phyloP scores from a whole-genome alignment of 2,888 invertebrate species.

The Abscondita cerata region DNA sequence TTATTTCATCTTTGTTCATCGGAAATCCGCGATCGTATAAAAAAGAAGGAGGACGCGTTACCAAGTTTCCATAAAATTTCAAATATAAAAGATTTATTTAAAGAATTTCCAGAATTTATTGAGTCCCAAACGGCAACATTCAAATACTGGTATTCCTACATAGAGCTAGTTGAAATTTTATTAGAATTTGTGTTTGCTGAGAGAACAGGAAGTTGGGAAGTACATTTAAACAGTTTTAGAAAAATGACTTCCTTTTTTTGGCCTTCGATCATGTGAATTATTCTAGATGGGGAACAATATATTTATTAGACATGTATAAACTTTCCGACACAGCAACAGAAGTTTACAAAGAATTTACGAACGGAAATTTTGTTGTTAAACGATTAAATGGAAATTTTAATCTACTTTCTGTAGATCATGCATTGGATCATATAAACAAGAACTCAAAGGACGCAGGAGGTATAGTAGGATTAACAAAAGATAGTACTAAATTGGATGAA shows the following conservation, averaged over 20 bases:
- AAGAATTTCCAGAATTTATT: constrained; percentile 17
- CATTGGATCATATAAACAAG: constrained; percentile 15
- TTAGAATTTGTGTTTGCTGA: constrained; percentile 24
- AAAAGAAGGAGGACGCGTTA: background rate
- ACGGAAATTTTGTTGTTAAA: constrained; percentile 30
- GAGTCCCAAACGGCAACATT: background rate
- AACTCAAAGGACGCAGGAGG: background rate
- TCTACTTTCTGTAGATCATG: constrained; percentile 24
- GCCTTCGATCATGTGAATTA: constrained; percentile 4
- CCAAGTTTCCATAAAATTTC: constrained; percentile 6
- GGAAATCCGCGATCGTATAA: background rate
- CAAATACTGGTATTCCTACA: background rate
- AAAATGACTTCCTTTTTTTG: constrained; percentile 35
- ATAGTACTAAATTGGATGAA: constrained; percentile 29
- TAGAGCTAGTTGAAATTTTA: background rate
- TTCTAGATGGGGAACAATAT: background rate
- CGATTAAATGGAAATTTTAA: background rate
- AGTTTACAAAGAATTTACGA: constrained; percentile 25
- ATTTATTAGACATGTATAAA: constrained; percentile 22
- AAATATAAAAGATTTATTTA: constrained; percentile 3
- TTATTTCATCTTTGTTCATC: background rate
- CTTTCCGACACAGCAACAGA: constrained; percentile 19
- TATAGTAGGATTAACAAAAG: constrained; percentile 23
- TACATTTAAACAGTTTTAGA: constrained; percentile 25
- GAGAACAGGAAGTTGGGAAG: constrained; percentile 28